Conservation (phyloP, 2,797 vertebrate genomes). For the Galago senegalensis region DNA sequence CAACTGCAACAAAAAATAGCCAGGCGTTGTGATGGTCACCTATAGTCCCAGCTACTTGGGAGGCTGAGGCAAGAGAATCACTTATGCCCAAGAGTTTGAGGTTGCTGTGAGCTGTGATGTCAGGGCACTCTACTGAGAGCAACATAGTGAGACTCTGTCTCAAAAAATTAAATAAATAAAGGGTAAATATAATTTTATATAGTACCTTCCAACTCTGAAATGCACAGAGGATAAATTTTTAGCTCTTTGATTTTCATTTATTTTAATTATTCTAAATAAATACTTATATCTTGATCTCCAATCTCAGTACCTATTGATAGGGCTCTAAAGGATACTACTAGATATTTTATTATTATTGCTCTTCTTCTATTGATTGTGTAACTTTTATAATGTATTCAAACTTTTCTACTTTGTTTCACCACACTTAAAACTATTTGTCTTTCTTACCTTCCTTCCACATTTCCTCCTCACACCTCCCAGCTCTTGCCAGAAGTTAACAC, state of each 20-base stretch:
- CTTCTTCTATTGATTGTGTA: background rate
- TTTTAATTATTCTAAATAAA: background rate
- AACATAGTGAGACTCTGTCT: too few relatives aligned
- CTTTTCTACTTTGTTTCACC: background rate
- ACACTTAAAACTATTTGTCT: background rate
- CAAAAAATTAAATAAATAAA: too few relatives aligned
- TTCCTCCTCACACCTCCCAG: background rate
- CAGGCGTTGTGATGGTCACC: too few relatives aligned
- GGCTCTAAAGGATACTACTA: background rate
- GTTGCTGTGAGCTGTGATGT: too few relatives aligned
- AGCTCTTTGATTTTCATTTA: background rate
- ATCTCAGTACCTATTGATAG: background rate
- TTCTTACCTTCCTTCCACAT: background rate
- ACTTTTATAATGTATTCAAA: background rate
- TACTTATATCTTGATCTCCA: background rate
- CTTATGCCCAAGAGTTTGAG: too few relatives aligned
- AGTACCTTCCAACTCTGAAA: background rate
- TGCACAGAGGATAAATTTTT: background rate
- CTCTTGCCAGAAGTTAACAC: background rate
- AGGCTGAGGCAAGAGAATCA: too few relatives aligned
- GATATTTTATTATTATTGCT: background rate
- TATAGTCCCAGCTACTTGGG: too few relatives aligned
- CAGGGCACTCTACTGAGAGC: too few relatives aligned
- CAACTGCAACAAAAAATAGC: too few relatives aligned
- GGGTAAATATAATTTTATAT: background rate